A percentile compares a stretch with the other conserved stretches of the same genome.
These are phyloP conservation scores for Tupaia chinensis DNA, from an alignment of 2,113 vertebrate genomes.

Conservation along the genomic window DNA sequence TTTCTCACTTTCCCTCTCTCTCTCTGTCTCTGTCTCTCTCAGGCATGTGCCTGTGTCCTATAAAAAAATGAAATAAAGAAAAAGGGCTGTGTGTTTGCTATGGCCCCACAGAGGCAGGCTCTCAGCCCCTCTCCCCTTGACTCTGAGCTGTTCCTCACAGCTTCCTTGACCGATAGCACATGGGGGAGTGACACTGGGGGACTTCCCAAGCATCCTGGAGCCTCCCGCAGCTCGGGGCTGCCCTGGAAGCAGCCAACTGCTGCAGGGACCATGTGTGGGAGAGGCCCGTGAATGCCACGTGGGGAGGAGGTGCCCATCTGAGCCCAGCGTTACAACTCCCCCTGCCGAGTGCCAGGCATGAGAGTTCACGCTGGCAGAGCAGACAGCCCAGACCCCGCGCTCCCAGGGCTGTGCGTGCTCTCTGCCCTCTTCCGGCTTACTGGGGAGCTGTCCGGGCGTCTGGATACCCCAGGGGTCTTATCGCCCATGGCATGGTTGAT, in stretches of 20 bases:
- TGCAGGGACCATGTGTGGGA: background rate
- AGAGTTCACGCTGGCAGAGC: background rate
- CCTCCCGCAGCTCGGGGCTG: background rate
- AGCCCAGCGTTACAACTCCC: background rate
- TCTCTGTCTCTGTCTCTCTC: too few relatives aligned
- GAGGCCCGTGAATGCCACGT: background rate
- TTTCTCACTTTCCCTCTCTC: too few relatives aligned
- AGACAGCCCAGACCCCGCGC: background rate
- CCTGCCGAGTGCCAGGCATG: background rate
- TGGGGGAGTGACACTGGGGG: background rate
- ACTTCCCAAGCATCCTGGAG: too few relatives aligned
- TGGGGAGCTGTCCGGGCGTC: background rate
- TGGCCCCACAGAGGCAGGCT: background rate
- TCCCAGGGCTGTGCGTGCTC: background rate
- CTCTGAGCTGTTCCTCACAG: background rate
- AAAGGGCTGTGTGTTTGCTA: background rate
- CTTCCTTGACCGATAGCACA: background rate
- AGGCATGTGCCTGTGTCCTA: too few relatives aligned
- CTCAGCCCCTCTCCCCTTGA: rapidly evolving
- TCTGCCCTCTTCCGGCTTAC: background rate
- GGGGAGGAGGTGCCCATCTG: background rate
- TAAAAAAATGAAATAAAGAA: too few relatives aligned
- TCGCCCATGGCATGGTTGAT: background rate
- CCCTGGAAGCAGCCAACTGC: background rate
- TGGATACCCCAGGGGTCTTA: too few relatives aligned